phyloP scores from a whole-genome alignment of 1,140 invertebrate species.

The Lerema accius region DNA sequence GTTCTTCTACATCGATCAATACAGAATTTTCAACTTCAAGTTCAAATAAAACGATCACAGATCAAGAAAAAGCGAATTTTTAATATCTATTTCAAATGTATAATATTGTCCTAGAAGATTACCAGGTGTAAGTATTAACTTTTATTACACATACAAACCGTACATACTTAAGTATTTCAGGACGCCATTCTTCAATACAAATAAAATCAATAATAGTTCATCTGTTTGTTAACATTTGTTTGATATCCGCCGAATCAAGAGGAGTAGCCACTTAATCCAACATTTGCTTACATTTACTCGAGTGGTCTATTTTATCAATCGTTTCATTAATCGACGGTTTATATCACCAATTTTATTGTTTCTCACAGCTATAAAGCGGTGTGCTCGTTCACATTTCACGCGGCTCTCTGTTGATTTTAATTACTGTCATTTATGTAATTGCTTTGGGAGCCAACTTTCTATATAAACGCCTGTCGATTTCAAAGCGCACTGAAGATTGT shows the following conservation, averaged over 20 bases:
- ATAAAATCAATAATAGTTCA: background rate
- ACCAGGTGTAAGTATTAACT: too few species aligned
- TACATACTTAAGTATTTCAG: too few species aligned
- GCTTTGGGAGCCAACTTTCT: conserved; percentile 68
- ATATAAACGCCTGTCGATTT: conserved; percentile 58
- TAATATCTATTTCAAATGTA: background rate
- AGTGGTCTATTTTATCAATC: conserved; percentile 46
- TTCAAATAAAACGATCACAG: too few species aligned
- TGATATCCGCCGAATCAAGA: conserved; percentile 24
- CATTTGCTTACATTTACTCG: conserved; percentile 35
- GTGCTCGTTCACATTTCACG: conserved; percentile 64
- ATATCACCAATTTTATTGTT: conserved; percentile 67
- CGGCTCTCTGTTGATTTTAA: conserved; percentile 69
- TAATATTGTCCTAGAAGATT: too few species aligned
- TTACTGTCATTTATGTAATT: conserved; percentile 73
- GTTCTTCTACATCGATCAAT: too few species aligned
- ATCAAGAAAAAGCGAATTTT: background rate
- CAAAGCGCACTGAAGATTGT: conserved; percentile 66
- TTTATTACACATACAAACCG: too few species aligned
- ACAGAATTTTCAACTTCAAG: too few species aligned
- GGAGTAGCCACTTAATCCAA: background rate
- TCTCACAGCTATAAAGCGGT: conserved; percentile 73
- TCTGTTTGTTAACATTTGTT: conserved; percentile 19
- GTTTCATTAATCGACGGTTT: conserved; percentile 62
- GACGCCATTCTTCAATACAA: too few species aligned